A percentile compares a stretch with the other conserved stretches of the same genome.
These are phyloP conservation scores for Xiphorhynchus elegans DNA, from an alignment of 2,113 vertebrate species.

Conservation along the genomic window DNA sequence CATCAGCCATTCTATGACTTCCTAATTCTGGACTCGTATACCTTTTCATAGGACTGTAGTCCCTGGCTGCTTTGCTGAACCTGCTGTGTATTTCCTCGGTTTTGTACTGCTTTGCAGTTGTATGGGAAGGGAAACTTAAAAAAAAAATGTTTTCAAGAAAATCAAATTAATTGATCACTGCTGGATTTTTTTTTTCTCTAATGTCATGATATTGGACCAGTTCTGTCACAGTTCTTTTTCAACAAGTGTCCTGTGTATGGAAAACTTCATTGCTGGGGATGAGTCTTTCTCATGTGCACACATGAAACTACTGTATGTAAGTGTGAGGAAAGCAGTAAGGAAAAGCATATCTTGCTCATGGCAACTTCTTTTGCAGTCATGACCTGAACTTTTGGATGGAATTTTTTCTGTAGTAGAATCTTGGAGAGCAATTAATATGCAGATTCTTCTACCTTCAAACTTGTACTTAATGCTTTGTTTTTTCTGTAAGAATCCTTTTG, in stretches of 20 bases:
- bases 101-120: not conserved
- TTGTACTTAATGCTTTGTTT: fast-evolving
- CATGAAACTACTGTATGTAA: not conserved
- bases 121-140: fast-evolving
- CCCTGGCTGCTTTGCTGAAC: not conserved
- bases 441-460: not conserved
- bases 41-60: not conserved
- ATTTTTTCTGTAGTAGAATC: not conserved
- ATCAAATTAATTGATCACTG: not conserved
- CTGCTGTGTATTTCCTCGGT: fast-evolving
- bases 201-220: not conserved
- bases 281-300: not conserved
- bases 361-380: fast-evolving
- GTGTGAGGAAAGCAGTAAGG: not conserved
- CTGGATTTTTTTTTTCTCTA: not conserved
- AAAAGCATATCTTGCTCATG: not conserved
- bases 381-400: not conserved
- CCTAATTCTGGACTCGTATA: not conserved
- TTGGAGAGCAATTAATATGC: not conserved
- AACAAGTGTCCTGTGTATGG: fast-evolving
- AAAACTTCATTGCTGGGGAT: not conserved
- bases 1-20: not conserved
- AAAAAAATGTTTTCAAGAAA: not conserved
- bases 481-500: not conserved
- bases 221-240: not conserved